phyloP scores from a whole-genome alignment of 2,888 invertebrate genomes.

The Gnatocerus cornutus region DNA sequence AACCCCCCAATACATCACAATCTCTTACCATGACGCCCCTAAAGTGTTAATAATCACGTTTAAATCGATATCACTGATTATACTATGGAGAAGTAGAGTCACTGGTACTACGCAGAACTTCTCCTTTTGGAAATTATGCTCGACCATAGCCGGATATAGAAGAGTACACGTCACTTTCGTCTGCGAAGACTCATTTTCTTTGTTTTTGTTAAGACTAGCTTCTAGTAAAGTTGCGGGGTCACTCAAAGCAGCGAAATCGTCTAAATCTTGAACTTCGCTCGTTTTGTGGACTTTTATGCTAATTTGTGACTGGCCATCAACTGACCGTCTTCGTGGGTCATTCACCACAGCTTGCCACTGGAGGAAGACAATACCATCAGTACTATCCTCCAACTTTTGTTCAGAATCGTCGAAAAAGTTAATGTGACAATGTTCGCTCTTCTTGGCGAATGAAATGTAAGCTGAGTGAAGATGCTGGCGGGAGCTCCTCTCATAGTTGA shows the following conservation, averaged over 20 bases:
- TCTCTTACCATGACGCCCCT: slow-evolving; percentile 37
- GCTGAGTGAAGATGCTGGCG: slow-evolving; percentile 65
- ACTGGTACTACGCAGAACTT: slow-evolving; percentile 81
- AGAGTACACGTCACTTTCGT: slow-evolving; percentile 75
- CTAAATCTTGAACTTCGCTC: slow-evolving; percentile 53
- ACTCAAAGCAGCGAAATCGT: slow-evolving; percentile 36
- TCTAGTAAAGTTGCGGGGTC: slow-evolving; percentile 49
- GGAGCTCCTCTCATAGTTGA: slow-evolving; percentile 58
- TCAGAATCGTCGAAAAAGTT: slow-evolving; percentile 63
- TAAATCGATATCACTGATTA: slow-evolving; percentile 74
- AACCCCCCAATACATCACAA: background rate
- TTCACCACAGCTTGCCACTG: slow-evolving; percentile 69
- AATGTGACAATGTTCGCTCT: slow-evolving; percentile 65
- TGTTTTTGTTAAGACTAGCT: slow-evolving; percentile 45
- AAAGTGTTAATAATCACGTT: slow-evolving; percentile 73
- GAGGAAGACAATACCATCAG: slow-evolving; percentile 66
- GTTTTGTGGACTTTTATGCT: slow-evolving; percentile 72
- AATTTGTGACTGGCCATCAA: slow-evolving; percentile 81
- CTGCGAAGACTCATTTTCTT: slow-evolving; percentile 41
- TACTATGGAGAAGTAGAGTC: slow-evolving; percentile 79
- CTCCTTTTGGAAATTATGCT: slow-evolving; percentile 77
- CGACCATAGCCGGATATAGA: slow-evolving; percentile 74
- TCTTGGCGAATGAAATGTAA: slow-evolving; percentile 71
- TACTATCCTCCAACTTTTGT: slow-evolving; percentile 54
- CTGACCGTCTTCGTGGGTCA: slow-evolving; percentile 74